Conservation (phyloP, 1,140 invertebrate genomes). For the Gonatopus flavifemur region DNA sequence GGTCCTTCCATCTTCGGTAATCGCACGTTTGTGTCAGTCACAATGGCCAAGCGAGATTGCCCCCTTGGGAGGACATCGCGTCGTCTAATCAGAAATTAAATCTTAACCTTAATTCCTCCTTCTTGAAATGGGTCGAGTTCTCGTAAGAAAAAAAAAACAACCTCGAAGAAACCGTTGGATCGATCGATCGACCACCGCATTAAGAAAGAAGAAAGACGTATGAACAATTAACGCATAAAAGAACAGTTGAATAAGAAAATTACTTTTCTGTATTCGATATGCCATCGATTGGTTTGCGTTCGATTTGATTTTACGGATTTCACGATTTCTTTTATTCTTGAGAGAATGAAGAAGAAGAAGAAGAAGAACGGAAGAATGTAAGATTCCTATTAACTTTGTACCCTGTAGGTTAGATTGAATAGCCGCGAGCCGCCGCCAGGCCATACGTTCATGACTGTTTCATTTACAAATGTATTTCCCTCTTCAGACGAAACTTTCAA, state of each 20-base stretch:
- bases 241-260: neutral
- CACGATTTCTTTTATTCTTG: constrained; percentile 41
- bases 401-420: constrained; percentile 41
- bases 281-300: neutral
- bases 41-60: constrained; percentile 51
- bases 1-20: constrained; percentile 53
- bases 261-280: neutral
- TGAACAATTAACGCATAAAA: neutral
- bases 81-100: constrained; percentile 57
- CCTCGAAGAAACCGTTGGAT: too few species aligned
- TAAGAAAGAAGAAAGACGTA: too few species aligned
- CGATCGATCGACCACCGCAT: constrained; percentile 24
- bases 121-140: constrained; percentile 27
- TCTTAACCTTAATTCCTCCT: constrained; percentile 52
- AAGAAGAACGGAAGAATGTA: too few species aligned
- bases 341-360: too few species aligned
- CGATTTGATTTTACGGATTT: constrained; percentile 46
- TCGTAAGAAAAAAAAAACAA: constrained; percentile 29
- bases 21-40: constrained; percentile 56
- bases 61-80: constrained; percentile 35
- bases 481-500: constrained; percentile 54
- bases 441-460: constrained; percentile 49
- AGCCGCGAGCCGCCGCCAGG: constrained; percentile 30
- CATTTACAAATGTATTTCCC: constrained; percentile 56
- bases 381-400: constrained; percentile 44